These are phyloP conservation scores for Platycheirus rosarum DNA, from an alignment of 2,888 invertebrate species.

Conservation along the genomic window DNA sequence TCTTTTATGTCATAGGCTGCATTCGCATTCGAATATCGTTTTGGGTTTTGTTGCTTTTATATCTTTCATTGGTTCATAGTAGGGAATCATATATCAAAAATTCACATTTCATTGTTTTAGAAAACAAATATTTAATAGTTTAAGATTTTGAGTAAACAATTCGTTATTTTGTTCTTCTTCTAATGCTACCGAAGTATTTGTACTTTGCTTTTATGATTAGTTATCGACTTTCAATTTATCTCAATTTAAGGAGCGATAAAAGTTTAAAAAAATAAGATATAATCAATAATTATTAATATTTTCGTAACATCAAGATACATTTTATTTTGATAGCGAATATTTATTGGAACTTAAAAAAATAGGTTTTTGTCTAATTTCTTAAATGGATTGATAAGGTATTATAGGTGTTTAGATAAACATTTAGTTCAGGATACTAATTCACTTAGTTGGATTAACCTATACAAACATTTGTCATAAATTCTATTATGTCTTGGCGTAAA, in stretches of 20 bases:
- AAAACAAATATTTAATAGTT: conserved; percentile 37
- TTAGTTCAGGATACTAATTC: too few species aligned
- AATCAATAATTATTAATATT: conserved; percentile 19
- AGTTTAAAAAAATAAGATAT: conserved; percentile 49
- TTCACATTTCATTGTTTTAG: conserved; percentile 43
- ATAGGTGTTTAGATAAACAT: too few species aligned
- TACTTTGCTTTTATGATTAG: conserved; percentile 52
- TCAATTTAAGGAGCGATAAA: conserved; percentile 59
- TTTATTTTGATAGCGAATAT: conserved; percentile 46
- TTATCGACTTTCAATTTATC: conserved; percentile 62
- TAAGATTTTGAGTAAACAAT: conserved; percentile 56
- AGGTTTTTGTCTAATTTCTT: too few species aligned
- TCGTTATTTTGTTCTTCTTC: conserved; percentile 17
- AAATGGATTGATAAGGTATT: too few species aligned
- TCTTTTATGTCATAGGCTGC: conserved; percentile 49
- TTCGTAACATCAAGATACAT: conserved; percentile 62
- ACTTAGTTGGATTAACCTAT: too few species aligned
- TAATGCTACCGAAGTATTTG: conserved; percentile 9
- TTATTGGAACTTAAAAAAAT: neutral
- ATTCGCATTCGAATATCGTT: conserved; percentile 17
- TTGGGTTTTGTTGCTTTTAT: conserved; percentile 22
- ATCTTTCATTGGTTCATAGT: neutral
- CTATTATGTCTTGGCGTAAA: too few species aligned
- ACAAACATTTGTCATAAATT: too few species aligned
- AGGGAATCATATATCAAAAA: too few species aligned